phyloP scores from a whole-genome alignment of 2,888 invertebrate genomes.

The Leucoptera coffeella region DNA sequence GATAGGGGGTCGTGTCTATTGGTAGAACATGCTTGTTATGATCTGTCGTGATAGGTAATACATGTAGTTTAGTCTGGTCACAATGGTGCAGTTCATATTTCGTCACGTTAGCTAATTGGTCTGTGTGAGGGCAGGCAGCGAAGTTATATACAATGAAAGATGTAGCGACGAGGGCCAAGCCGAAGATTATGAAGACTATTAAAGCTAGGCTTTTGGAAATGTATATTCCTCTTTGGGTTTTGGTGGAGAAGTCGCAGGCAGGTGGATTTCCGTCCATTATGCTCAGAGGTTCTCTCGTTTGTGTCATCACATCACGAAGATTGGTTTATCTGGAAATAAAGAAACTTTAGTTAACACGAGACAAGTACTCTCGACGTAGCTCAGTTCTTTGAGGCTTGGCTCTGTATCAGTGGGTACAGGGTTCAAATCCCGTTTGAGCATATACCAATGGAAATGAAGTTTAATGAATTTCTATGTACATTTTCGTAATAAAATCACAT shows the following conservation, averaged over 20 bases:
- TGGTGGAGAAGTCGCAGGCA: slow-evolving; percentile 58
- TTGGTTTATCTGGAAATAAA: slow-evolving; percentile 29
- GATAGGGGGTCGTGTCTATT: slow-evolving; percentile 19
- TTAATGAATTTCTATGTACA: no score
- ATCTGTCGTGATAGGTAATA: slow-evolving; percentile 32
- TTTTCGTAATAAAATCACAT: no score
- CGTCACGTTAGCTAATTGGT: slow-evolving; percentile 35
- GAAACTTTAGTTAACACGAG: slow-evolving; percentile 1
- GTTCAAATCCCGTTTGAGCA: no score
- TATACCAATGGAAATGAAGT: no score
- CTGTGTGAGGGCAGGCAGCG: slow-evolving; percentile 57
- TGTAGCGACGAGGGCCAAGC: slow-evolving; percentile 60
- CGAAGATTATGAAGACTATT: slow-evolving; percentile 57
- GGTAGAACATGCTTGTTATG: slow-evolving; percentile 24
- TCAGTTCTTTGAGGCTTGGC: no score
- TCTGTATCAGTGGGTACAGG: no score
- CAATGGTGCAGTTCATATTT: slow-evolving; percentile 35
- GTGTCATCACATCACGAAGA: slow-evolving; percentile 38
- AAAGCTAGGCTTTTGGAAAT: slow-evolving; percentile 60
- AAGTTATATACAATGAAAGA: slow-evolving; percentile 73
- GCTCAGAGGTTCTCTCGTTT: slow-evolving; percentile 37
- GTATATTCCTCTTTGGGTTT: slow-evolving; percentile 54
- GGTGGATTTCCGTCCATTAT: slow-evolving; percentile 58
- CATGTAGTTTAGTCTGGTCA: slow-evolving; percentile 31
- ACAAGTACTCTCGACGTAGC: no score